Evolutionary conservation across 2,888 invertebrate genomes (phyloP).

Genomic region (Orthonevra nobilis): DNA sequence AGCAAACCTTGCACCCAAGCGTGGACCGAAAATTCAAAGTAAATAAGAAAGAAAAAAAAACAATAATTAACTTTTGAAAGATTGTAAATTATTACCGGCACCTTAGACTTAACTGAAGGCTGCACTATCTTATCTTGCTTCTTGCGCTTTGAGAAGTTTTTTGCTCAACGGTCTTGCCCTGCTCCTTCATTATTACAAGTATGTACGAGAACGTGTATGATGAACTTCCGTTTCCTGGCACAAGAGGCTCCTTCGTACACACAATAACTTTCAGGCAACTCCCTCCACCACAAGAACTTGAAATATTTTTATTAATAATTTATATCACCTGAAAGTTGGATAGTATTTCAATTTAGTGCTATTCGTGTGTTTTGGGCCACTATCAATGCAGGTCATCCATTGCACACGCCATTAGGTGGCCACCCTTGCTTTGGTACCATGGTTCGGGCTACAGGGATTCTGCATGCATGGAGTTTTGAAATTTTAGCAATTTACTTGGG

Average conservation of each 20-base stretch:
- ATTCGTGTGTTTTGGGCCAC: constrained; percentile 30
- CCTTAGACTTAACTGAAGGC: not conserved
- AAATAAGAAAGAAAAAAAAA: too few species aligned
- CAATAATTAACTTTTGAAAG: constrained; percentile 16
- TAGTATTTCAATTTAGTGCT: constrained; percentile 62
- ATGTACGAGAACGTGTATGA: too few species aligned
- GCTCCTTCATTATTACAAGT: not conserved
- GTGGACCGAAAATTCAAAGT: constrained; percentile 22
- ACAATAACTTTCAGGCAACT: constrained; percentile 34
- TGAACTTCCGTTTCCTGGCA: constrained; percentile 47
- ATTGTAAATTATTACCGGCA: constrained; percentile 39
- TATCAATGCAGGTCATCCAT: constrained; percentile 63
- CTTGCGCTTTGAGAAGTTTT: constrained; percentile 47
- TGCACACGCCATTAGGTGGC: constrained; percentile 57
- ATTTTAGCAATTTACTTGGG: constrained; percentile 24
- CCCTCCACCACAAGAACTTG: constrained; percentile 42
- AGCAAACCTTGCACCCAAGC: constrained; percentile 35
- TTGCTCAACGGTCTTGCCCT: constrained; percentile 13
- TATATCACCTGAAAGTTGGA: constrained; percentile 65
- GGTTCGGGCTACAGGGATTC: constrained; percentile 5
- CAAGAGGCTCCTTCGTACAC: constrained; percentile 2
- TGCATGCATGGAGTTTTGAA: constrained; percentile 28
- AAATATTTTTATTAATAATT: constrained; percentile 65
- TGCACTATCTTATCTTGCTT: constrained; percentile 49
- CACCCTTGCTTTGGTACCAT: constrained; percentile 20